Percentiles rank a stretch among this genome's conserved stretches.
Evolutionary conservation across 2,888 invertebrate species (phyloP).

Genomic region (Blastobasis lacticolella): DNA sequence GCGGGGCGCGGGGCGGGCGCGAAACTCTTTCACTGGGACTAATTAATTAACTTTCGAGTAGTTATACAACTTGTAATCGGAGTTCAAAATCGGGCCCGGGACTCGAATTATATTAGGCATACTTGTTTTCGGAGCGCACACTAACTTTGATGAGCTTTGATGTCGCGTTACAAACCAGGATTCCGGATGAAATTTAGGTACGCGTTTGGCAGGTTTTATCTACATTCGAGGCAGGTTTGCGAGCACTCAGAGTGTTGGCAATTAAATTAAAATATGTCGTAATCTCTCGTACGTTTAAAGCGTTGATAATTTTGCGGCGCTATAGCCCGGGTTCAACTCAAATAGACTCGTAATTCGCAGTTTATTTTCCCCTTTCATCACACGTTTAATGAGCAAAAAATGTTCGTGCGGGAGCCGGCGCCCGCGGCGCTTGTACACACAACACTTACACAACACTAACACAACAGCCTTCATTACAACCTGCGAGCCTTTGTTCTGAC

Average conservation of each 20-base stretch:
- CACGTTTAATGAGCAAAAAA: constrained; percentile 4
- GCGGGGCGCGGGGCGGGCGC: too few relatives aligned
- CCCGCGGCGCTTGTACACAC: not conserved
- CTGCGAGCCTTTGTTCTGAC: not conserved
- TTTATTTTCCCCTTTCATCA: constrained; percentile 1
- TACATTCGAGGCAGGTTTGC: too few relatives aligned
- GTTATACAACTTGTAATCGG: not conserved
- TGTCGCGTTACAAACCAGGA: not conserved
- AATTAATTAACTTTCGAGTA: constrained; percentile 8
- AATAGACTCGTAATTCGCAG: not conserved
- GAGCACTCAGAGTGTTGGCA: too few relatives aligned
- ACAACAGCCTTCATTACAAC: not conserved
- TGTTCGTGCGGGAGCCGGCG: not conserved
- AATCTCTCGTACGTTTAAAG: too few relatives aligned
- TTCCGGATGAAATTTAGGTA: too few relatives aligned
- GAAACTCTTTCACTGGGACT: constrained; percentile 2
- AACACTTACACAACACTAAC: not conserved
- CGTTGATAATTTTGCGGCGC: too few relatives aligned
- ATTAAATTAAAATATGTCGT: too few relatives aligned
- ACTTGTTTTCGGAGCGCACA: not conserved
- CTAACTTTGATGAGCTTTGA: not conserved
- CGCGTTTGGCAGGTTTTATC: too few relatives aligned
- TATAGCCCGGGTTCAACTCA: not conserved
- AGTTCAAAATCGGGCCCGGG: not conserved
- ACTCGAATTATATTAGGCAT: not conserved